Evolutionary conservation across 2,888 invertebrate species (phyloP).

Genomic region (Melieria picta): DNA sequence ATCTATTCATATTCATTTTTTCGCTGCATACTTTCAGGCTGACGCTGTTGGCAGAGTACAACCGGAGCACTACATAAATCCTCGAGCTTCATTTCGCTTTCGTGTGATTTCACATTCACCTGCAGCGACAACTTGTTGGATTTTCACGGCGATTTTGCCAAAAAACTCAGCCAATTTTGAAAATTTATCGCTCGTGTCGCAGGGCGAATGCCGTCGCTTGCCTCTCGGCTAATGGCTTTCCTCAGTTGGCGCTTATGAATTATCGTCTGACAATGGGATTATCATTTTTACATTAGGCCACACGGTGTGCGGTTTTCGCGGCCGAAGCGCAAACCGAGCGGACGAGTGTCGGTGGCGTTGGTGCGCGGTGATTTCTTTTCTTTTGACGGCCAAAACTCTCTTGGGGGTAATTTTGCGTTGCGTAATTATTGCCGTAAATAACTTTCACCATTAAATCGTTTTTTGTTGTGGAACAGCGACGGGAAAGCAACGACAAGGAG

Average conservation of each 20-base stretch:
- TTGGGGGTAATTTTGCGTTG: slow-evolving; percentile 60
- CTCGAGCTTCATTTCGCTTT: neutral
- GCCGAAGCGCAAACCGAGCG: neutral
- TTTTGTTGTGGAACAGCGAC: neutral
- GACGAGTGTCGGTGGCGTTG: neutral
- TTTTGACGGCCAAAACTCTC: slow-evolving; percentile 43
- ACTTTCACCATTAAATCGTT: slow-evolving; percentile 45
- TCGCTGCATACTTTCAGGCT: slow-evolving; percentile 16
- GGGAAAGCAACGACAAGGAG: slow-evolving; percentile 10
- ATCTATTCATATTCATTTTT: slow-evolving; percentile 9
- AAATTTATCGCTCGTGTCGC: slow-evolving; percentile 34
- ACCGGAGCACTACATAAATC: slow-evolving; percentile 2
- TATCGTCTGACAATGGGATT: slow-evolving; percentile 65
- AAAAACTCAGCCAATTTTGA: slow-evolving; percentile 22
- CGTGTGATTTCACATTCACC: no score
- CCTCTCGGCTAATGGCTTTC: slow-evolving; percentile 27
- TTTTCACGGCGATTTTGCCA: slow-evolving; percentile 22
- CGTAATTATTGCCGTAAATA: slow-evolving; percentile 64
- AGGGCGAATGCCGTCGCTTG: slow-evolving; percentile 14
- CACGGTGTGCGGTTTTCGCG: slow-evolving; percentile 40
- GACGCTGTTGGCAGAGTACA: slow-evolving; percentile 3
- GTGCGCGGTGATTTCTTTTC: neutral
- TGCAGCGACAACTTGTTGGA: slow-evolving; percentile 47
- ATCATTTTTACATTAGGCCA: slow-evolving; percentile 64
- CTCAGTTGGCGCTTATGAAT: slow-evolving; percentile 52